A percentile compares a stretch with the other conserved stretches of the same genome.
These are phyloP conservation scores for Sciaenops ocellatus DNA, from an alignment of 2,797 vertebrate species.

Conservation along the genomic window DNA sequence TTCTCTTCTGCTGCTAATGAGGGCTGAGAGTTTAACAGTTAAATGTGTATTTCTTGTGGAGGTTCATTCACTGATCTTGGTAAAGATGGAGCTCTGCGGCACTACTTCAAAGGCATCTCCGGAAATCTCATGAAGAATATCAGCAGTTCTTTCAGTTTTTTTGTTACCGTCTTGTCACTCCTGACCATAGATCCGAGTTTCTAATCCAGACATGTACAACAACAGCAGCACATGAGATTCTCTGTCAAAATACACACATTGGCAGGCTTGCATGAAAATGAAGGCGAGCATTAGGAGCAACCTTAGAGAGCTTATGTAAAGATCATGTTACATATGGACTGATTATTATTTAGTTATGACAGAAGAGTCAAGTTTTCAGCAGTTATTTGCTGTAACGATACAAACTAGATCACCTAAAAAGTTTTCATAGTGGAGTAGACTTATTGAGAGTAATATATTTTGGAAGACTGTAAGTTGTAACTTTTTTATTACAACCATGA, in stretches of 20 bases:
- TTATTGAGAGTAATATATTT: no score
- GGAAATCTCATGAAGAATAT: neutral
- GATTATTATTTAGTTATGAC: neutral
- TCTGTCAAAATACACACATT: neutral
- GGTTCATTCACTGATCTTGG: constrained; percentile 11
- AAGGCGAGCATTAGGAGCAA: neutral
- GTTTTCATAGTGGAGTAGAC: no score
- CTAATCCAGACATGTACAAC: neutral
- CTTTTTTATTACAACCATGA: no score
- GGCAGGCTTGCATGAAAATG: neutral
- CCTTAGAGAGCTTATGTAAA: neutral
- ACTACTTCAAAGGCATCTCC: neutral
- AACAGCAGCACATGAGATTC: neutral
- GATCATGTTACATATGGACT: neutral
- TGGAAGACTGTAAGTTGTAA: no score
- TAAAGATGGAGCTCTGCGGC: neutral
- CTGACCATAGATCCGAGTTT: neutral
- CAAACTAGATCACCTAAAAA: neutral
- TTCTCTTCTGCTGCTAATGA: constrained; percentile 39
- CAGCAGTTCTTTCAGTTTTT: neutral
- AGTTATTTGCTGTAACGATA: neutral
- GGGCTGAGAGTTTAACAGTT: constrained; percentile 15
- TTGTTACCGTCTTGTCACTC: neutral
- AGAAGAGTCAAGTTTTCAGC: neutral
- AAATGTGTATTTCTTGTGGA: constrained; percentile 6